Evolutionary conservation across 23 tunicate species (phyloP), one percentile per base, ranked within the genome.

Genomic region (Phallusia fumigata): DNA sequence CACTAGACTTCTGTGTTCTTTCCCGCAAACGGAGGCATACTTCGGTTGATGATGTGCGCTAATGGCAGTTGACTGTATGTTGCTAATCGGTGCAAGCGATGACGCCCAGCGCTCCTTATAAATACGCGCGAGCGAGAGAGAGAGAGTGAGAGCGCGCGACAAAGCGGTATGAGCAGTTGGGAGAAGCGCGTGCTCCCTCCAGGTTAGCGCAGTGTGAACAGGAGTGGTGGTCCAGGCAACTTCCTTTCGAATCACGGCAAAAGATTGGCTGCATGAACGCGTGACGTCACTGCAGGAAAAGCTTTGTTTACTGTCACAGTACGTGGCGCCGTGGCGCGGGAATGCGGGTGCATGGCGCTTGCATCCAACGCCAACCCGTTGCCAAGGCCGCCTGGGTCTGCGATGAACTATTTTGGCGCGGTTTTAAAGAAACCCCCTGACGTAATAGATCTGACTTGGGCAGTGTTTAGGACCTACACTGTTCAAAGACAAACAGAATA

Each of bases 201-300:
- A 40, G 47, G 47, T 40, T 40, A 40, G 47, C 47, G 47, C 47
- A 40, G 47, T 40, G 47, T 40, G 47, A 3, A 10, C 47, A 58
- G 69, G 69, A 58, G 69, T 13, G 26, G 69, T 58, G 5, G 28
- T 24, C 69, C 69, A 24, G 11, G 26, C 69, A 24, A 58, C 69
- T 58, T 58, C 69, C 69, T 58, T 24, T 58, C 69, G 28, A 58
- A 58, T 58, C 69, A 58, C 69, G 16, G 69, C 69, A 58, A 58
- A 24, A 24, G 26, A 21, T 58, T 5, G 26, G 69, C 69, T 40
- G 47, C 47, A 40, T 40, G 47, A 40, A 40, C 47, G 47, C 47
- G 69, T 58, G 11, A 58, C 69, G 69, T 58, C 69, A 58, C 15
- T 11, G 11, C 69, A 58, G 69, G 69, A 58, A 58, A 58, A 24